These are phyloP conservation scores for Uloborus plumipes DNA, from an alignment of 2,888 invertebrate species.

Conservation along the genomic window DNA sequence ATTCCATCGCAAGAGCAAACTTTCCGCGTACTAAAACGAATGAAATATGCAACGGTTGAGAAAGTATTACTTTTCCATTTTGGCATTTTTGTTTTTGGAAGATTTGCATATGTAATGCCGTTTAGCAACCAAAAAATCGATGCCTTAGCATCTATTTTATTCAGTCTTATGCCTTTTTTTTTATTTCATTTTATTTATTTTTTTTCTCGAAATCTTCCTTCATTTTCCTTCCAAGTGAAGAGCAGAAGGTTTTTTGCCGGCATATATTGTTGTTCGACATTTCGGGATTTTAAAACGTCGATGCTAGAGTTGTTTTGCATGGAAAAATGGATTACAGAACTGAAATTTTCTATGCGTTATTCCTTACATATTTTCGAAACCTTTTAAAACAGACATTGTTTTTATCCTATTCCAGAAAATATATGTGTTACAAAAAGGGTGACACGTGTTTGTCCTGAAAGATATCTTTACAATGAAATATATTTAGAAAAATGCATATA, in stretches of 20 bases:
- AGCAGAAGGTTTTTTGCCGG: constrained; percentile 21
- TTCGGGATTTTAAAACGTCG: constrained; percentile 39
- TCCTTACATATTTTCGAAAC: background rate
- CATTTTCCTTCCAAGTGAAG: constrained; percentile 32
- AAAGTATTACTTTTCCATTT: constrained; percentile 53
- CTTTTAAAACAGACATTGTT: too few species aligned
- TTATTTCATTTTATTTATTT: constrained; percentile 1
- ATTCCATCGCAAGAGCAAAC: constrained; percentile 45
- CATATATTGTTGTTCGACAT: constrained; percentile 39
- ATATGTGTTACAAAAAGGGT: too few species aligned
- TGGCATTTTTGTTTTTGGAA: constrained; percentile 43
- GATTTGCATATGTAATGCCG: constrained; percentile 58
- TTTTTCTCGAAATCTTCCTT: constrained; percentile 23
- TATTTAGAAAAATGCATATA: too few species aligned
- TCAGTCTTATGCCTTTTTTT: constrained; percentile 34
- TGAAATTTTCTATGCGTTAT: constrained; percentile 39
- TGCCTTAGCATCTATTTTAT: constrained; percentile 51
- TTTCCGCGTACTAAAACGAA: constrained; percentile 42
- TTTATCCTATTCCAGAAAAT: too few species aligned
- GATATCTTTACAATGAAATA: too few species aligned
- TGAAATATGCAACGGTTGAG: constrained; percentile 55
- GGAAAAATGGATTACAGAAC: constrained; percentile 38
- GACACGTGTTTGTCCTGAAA: too few species aligned
- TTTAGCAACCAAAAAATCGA: constrained; percentile 51
- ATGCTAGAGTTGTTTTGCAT: constrained; percentile 20